Conservation (phyloP, 2,888 invertebrate genomes). For the Ptilodon capucinus region DNA sequence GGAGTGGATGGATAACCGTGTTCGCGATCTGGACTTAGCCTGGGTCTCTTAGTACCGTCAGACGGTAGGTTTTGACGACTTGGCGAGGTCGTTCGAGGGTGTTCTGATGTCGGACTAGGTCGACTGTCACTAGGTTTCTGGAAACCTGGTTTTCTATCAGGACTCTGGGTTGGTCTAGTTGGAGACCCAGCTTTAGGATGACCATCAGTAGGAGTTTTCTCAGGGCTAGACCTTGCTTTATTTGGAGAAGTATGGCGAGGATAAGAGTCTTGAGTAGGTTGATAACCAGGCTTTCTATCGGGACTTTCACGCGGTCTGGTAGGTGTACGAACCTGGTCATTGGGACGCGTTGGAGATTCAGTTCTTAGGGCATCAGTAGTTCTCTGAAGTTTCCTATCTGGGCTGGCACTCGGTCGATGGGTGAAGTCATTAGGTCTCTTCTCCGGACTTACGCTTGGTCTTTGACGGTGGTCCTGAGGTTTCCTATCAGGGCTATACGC, state of each 20-base stretch:
- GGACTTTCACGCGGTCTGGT: slow-evolving; percentile 38
- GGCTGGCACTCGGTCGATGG: slow-evolving; percentile 42
- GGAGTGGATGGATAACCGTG: slow-evolving; percentile 13
- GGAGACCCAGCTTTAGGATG: slow-evolving; percentile 4
- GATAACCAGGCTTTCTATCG: slow-evolving; percentile 31
- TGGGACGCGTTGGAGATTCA: slow-evolving; percentile 15
- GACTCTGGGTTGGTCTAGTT: slow-evolving; percentile 37
- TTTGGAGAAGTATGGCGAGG: slow-evolving; percentile 10
- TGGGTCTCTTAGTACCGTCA: slow-evolving; percentile 12
- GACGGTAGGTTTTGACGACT: slow-evolving; percentile 10
- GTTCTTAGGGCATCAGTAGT: slow-evolving; percentile 8
- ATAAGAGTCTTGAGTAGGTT: slow-evolving; percentile 10
- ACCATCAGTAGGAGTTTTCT: slow-evolving; percentile 8
- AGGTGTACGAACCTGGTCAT: slow-evolving; percentile 25
- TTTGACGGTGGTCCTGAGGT: slow-evolving; percentile 40
- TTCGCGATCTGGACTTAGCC: slow-evolving; percentile 33
- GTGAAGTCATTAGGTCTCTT: slow-evolving; percentile 41
- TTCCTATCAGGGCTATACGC: slow-evolving; percentile 57
- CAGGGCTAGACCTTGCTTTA: slow-evolving; percentile 19
- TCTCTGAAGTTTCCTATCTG: slow-evolving; percentile 36
- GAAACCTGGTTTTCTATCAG: slow-evolving; percentile 35
- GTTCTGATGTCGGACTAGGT: slow-evolving; percentile 7
- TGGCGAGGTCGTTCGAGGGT: slow-evolving; percentile 16
- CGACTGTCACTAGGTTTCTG: slow-evolving; percentile 15
- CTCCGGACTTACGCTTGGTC: slow-evolving; percentile 59